Conservation (phyloP, 2,113 vertebrate genomes). For the Sinocyclocheilus anshuiensis region DNA sequence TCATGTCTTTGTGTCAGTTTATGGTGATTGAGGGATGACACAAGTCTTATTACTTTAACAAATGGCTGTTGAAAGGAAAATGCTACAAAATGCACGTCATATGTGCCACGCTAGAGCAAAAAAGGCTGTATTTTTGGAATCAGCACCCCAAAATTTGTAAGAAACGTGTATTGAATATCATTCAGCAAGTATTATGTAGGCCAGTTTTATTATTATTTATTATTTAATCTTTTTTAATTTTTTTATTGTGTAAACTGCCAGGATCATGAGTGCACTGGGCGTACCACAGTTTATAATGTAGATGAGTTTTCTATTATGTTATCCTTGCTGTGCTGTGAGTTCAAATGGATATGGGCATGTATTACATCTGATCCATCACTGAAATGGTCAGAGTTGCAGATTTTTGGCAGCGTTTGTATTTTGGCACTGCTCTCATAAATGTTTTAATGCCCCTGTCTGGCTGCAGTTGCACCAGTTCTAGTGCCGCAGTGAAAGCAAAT, state of each 20-base stretch:
- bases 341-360: not conserved
- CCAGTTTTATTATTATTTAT: not conserved
- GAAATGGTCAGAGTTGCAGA: slow-evolving; percentile 6
- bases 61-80: too few relatives aligned
- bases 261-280: not conserved
- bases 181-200: not conserved
- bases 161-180: too few relatives aligned
- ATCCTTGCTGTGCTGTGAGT: not conserved
- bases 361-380: not conserved
- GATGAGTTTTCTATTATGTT: not conserved
- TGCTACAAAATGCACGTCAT: too few relatives aligned
- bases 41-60: too few relatives aligned
- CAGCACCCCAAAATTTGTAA: too few relatives aligned
- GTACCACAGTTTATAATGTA: not conserved
- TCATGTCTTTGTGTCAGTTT: too few relatives aligned
- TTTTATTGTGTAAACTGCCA: not conserved
- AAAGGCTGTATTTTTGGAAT: too few relatives aligned
- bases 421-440: slow-evolving; percentile 23
- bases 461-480: not conserved
- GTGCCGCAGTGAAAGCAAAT: slow-evolving; percentile 54
- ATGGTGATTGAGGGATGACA: too few relatives aligned
- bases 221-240: not conserved
- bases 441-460: slow-evolving; percentile 21
- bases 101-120: too few relatives aligned
- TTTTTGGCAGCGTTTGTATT: not conserved